These are phyloP conservation scores for Paramormyrops kingsleyae DNA, from an alignment of 2,113 vertebrate genomes.

Conservation along the genomic window DNA sequence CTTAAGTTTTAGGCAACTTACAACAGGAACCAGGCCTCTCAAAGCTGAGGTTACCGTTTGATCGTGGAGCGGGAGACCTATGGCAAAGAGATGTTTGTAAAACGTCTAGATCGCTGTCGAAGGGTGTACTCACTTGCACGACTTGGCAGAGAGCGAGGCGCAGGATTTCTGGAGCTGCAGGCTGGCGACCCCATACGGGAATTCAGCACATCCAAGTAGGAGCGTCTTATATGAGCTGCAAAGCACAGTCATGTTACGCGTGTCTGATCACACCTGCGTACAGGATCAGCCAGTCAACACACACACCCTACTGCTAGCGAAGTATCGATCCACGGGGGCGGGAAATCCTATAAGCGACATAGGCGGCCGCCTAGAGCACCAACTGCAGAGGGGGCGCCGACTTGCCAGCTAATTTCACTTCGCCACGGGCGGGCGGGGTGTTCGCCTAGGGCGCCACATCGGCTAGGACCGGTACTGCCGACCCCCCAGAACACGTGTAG, in stretches of 20 bases:
- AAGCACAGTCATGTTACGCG: not conserved
- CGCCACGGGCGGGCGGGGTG: no score
- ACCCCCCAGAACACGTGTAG: not conserved
- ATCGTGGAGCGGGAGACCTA: not conserved
- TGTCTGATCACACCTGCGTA: not conserved
- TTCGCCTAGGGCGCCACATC: not conserved
- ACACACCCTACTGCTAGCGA: not conserved
- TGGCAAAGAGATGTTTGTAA: not conserved
- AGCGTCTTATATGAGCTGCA: slow-evolving; percentile 52
- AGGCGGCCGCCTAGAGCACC: not conserved
- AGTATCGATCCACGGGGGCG: not conserved
- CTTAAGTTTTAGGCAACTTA: not conserved
- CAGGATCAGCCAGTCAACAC: not conserved
- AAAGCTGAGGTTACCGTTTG: not conserved
- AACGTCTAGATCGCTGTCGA: not conserved
- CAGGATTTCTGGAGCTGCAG: slow-evolving; percentile 23
- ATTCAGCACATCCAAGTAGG: slow-evolving; percentile 54
- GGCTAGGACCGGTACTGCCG: not conserved
- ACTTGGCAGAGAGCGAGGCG: not conserved
- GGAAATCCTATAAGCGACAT: not conserved
- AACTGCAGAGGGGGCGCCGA: not conserved
- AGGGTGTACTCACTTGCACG: slow-evolving; percentile 39
- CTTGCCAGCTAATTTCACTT: not conserved
- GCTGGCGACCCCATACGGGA: slow-evolving; percentile 33
- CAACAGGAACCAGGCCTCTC: not conserved